Conservation (phyloP, 2,888 invertebrate species). For the Drosophila vallismaia region DNA sequence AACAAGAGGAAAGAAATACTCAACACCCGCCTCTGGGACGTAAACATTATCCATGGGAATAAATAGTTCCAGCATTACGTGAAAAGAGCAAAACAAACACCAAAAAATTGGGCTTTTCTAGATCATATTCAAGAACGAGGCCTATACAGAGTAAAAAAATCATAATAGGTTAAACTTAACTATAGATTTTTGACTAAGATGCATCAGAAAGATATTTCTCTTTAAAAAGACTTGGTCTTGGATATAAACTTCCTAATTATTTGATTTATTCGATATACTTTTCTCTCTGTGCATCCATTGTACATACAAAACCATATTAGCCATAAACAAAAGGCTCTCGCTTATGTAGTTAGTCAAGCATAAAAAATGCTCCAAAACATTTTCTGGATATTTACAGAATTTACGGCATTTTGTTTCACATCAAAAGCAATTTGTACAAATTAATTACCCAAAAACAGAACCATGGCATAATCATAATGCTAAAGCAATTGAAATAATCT, state of each 20-base stretch:
- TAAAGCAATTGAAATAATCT: conserved; percentile 24
- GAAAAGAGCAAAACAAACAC: background rate
- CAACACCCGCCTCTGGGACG: conserved; percentile 39
- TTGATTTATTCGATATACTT: too few species aligned
- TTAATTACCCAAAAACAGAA: conserved; percentile 29
- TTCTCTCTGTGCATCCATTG: background rate
- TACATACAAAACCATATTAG: background rate
- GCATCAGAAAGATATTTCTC: too few species aligned
- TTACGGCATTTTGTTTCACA: conserved; percentile 40
- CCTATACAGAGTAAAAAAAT: background rate
- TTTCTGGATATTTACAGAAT: conserved; percentile 25
- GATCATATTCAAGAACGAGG: conserved; percentile 38
- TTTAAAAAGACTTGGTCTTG: too few species aligned
- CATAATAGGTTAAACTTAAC: too few species aligned
- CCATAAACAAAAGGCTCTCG: conserved; percentile 32
- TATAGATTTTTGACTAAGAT: too few species aligned
- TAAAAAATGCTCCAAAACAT: conserved; percentile 16
- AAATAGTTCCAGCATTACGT: conserved; percentile 22
- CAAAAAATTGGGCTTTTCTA: background rate
- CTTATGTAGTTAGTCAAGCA: conserved; percentile 34
- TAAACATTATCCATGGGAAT: conserved; percentile 30
- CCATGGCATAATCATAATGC: conserved; percentile 16
- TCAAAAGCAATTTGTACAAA: conserved; percentile 49
- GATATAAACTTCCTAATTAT: too few species aligned
- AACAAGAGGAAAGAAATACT: conserved; percentile 49